Evolutionary conservation across 1,140 invertebrate species (phyloP).

Genomic region (Habropoda laboriosa): DNA sequence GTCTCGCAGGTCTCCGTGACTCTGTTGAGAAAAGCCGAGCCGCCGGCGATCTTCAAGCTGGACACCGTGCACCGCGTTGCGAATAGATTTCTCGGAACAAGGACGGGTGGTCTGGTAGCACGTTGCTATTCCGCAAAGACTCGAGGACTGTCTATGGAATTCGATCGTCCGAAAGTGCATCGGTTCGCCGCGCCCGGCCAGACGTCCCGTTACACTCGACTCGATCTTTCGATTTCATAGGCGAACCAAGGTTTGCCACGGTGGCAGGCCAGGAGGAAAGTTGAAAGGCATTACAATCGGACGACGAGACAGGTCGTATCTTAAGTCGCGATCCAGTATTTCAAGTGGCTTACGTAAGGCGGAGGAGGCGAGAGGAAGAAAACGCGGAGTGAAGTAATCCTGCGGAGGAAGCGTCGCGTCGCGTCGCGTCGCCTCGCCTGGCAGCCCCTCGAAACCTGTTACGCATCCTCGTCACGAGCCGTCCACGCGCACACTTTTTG

Average conservation of each 20-base stretch:
- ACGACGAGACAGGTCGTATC: neutral
- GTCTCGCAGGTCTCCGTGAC: neutral
- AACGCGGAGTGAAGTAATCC: neutral
- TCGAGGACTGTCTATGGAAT: neutral
- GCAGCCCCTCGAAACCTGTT: neutral
- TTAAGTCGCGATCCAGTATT: neutral
- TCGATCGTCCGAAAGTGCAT: slow-evolving; percentile 1
- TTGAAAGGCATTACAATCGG: neutral
- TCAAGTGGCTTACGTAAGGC: neutral
- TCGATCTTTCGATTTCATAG: slow-evolving; percentile 22
- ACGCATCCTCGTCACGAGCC: neutral
- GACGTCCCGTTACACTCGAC: neutral
- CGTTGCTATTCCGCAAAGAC: neutral
- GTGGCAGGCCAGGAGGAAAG: neutral
- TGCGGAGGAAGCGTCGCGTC: neutral
- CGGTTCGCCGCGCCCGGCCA: too few species aligned
- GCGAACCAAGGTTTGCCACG: neutral
- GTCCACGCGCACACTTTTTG: slow-evolving; percentile 8
- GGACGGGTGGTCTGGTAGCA: neutral
- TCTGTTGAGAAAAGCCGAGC: neutral
- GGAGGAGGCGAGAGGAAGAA: neutral
- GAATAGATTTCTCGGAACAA: neutral
- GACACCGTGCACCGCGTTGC: neutral
- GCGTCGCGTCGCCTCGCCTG: too few species aligned
- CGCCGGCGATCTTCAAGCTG: neutral